Evolutionary conservation across 2,888 invertebrate genomes (phyloP), one percentile per base, ranked within the genome.

Genomic region (Habrosyne pyritoides): DNA sequence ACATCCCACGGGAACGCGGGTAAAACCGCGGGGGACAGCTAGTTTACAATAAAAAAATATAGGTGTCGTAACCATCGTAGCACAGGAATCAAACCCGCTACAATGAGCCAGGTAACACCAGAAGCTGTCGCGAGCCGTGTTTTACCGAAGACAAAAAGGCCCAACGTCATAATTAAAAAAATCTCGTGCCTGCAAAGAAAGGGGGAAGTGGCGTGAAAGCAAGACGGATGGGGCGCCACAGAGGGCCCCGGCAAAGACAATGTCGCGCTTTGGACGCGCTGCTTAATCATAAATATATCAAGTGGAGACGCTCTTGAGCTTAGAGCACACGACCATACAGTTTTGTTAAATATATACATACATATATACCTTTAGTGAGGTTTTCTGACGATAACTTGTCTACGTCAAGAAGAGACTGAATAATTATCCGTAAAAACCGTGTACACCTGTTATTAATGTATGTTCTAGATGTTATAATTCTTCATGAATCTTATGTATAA

Each of bases 241-340:
- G 84, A 87, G 85, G 83, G 81, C 76, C 57, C 79, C 76, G 68
- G 84, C 86, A 83, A 86, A 90, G 88, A 92, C 92, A 92, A 91
- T 91, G 86, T 78, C 81, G 69, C 81, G 85, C 90, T 91, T 89
- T 90, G 87, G 88, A 85, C 83, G 76, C 81, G 81, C 78, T 73
- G 86, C 86, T 91, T 90, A 86, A 92, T 92, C 91, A 91, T 91
- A 91, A 91, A 91, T 90, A 91, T 92, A 92, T 92, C 92, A 91
- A 90, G 86, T 80, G 80, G 82, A 83, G 81, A 75, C 78, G 71
- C 52, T 67, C 67, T 66, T 71, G 75, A 77, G 81, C 66, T 56
- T 55, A 50, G 77, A 47, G 56, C 69, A 82, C 81, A 86, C 54
- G 4, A 18, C 14, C n/a, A 61, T 61, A 49, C 18, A 26, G 56